These are phyloP conservation scores for Calliscelio sp. DNA, from an alignment of 2,888 invertebrate genomes.

Conservation along the genomic window DNA sequence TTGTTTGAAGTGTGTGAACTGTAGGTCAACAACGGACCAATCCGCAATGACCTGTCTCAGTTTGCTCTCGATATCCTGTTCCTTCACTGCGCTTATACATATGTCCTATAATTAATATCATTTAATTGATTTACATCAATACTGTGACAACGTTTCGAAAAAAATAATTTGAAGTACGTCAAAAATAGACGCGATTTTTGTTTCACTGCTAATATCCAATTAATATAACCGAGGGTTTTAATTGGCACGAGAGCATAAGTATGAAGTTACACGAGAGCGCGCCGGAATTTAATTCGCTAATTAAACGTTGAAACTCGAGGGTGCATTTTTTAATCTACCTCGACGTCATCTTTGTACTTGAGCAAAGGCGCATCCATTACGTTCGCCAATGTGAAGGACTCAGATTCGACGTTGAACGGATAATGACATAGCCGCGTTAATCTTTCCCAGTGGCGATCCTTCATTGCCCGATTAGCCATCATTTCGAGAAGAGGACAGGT, in stretches of 20 bases:
- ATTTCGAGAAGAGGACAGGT: constrained; percentile 94
- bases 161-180: no score
- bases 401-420: constrained; percentile 92
- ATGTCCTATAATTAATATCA: constrained; percentile 88
- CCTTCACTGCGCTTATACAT: constrained; percentile 95
- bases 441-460: constrained; percentile 92
- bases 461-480: constrained; percentile 96
- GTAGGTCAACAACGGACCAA: constrained; percentile 92
- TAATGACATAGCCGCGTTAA: constrained; percentile 88
- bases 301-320: constrained; percentile 58
- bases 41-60: constrained; percentile 92
- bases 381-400: constrained; percentile 92
- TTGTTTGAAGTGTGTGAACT: constrained; percentile 91
- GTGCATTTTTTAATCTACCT: constrained; percentile 87
- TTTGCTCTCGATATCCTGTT: constrained; percentile 96
- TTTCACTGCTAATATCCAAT: no score
- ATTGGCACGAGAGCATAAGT: no score
- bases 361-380: constrained; percentile 95
- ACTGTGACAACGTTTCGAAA: no score
- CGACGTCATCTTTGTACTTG: constrained; percentile 94
- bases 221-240: no score
- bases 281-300: constrained; percentile 65
- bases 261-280: no score
- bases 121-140: background rate
- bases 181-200: no score